Evolutionary conservation across 2,113 vertebrate genomes (phyloP).

Genomic region (Prinia subflava): DNA sequence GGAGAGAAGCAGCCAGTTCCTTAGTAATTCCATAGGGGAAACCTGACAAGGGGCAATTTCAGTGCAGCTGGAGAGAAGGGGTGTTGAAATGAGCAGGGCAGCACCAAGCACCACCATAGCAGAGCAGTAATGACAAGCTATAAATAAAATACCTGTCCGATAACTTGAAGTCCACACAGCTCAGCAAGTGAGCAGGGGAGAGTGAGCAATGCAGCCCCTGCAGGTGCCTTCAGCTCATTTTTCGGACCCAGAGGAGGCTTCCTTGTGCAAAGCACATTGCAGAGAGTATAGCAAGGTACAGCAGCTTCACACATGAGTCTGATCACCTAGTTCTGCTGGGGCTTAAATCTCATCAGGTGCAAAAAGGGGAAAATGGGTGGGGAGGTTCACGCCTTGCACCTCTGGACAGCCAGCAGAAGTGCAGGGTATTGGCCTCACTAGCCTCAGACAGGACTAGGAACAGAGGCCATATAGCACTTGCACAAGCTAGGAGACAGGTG

Average conservation of each 20-base stretch:
- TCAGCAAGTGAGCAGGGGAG: background rate
- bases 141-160: background rate
- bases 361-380: background rate
- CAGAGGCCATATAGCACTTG: fast-evolving
- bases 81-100: background rate
- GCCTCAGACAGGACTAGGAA: background rate
- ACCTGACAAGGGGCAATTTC: background rate
- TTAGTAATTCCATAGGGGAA: background rate
- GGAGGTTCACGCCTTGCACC: background rate
- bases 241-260: background rate
- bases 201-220: background rate
- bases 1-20: background rate
- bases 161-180: background rate
- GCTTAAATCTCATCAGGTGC: background rate
- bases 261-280: background rate
- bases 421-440: background rate
- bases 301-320: fast-evolving
- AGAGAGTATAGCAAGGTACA: background rate
- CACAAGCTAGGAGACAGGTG: background rate
- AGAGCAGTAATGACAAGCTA: background rate
- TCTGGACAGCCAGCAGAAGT: background rate
- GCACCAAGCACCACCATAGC: background rate
- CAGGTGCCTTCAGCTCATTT: background rate
- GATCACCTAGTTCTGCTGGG: background rate
- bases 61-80: background rate